A percentile compares a stretch with the other conserved stretches of the same genome.
Conservation (phyloP, 2,888 invertebrate species). For the Diachrysia chrysitis region DNA sequence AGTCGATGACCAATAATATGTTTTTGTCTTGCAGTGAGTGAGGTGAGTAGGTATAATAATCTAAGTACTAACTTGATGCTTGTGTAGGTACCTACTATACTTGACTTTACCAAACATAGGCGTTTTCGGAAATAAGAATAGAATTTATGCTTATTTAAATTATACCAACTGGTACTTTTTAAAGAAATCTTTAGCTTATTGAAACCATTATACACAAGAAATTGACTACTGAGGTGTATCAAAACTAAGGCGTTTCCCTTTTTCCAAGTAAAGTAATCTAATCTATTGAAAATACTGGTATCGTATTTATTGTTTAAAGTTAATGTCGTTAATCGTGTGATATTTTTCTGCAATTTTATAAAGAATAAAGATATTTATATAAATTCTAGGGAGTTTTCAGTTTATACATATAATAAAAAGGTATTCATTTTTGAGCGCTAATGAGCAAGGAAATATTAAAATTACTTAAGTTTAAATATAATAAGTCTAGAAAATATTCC, state of each 20-base stretch:
- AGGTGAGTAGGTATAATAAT: not conserved
- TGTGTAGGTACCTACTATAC: too few relatives aligned
- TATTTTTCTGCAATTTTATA: not conserved
- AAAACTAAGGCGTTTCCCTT: conserved; percentile 15
- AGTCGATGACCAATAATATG: not conserved
- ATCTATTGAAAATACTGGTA: conserved; percentile 28
- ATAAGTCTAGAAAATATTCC: not conserved
- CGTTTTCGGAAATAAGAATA: too few relatives aligned
- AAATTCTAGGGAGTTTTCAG: not conserved
- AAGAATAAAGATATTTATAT: not conserved
- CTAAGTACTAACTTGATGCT: not conserved
- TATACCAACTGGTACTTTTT: too few relatives aligned
- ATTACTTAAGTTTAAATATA: not conserved
- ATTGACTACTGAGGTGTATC: not conserved
- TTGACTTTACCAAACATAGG: not conserved
- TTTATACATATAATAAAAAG: too few relatives aligned
- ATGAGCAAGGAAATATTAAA: not conserved
- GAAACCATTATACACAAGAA: not conserved
- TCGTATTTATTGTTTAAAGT: conserved; percentile 31
- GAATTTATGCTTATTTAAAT: too few relatives aligned
- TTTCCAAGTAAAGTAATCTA: conserved; percentile 31
- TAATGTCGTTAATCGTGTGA: conserved; percentile 17
- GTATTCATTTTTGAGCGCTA: too few relatives aligned
- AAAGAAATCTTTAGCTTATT: not conserved
- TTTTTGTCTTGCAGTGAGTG: not conserved